These are phyloP conservation scores for Sabellastarte sp. DNA, from an alignment of 2,888 invertebrate species.

Conservation along the genomic window DNA sequence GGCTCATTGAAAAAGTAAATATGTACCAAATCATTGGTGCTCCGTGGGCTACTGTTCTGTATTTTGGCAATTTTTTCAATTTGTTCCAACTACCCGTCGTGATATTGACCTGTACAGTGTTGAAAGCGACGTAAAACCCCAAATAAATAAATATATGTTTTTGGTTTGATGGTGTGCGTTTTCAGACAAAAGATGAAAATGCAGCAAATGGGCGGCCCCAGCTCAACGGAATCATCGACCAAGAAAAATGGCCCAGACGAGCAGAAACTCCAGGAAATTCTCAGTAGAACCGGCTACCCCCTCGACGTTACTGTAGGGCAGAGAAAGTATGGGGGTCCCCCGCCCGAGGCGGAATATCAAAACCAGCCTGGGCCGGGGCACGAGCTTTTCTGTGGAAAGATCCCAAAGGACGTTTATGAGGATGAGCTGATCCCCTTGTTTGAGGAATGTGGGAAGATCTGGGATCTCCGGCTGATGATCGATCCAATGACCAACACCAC, in stretches of 20 bases:
- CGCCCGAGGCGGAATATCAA: slow-evolving; percentile 87
- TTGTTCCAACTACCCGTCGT: too few species aligned
- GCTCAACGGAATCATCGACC: slow-evolving; percentile 38
- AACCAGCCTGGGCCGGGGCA: slow-evolving; percentile 71
- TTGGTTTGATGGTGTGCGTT: too few species aligned
- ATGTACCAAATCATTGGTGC: too few species aligned
- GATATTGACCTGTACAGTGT: too few species aligned
- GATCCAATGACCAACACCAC: slow-evolving; percentile 98
- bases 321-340: slow-evolving; percentile 98
- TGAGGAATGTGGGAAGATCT: slow-evolving; percentile 94
- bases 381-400: slow-evolving; percentile 99
- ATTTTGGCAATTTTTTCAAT: too few species aligned
- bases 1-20: too few species aligned
- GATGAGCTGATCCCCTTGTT: slow-evolving; percentile 97
- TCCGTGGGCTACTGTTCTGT: too few species aligned
- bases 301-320: slow-evolving; percentile 96
- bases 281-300: slow-evolving; percentile 93
- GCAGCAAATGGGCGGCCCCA: slow-evolving; percentile 26
- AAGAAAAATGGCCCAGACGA: slow-evolving; percentile 79
- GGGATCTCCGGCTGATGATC: slow-evolving; percentile 99
- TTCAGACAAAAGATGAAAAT: slow-evolving; percentile 63
- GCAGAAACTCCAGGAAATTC: slow-evolving; percentile 86
- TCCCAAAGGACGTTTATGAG: slow-evolving; percentile 98
- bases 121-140: too few species aligned
- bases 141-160: too few species aligned